A percentile compares a stretch with the other conserved stretches of the same genome.
Conservation (phyloP, 2,113 vertebrate genomes). For the Mionectes macconnelli region DNA sequence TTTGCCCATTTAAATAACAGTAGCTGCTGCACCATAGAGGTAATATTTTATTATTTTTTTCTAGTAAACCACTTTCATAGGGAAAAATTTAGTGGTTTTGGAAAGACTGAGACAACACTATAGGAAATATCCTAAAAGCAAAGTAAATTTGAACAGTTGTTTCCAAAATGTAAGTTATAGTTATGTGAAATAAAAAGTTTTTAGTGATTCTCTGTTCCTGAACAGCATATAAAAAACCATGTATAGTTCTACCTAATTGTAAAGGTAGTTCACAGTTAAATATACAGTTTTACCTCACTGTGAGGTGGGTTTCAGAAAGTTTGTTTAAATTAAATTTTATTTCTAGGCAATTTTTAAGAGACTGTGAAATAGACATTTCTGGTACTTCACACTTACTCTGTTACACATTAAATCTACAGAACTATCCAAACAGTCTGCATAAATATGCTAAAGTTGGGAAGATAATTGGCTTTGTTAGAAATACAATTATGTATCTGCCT, state of each 20-base stretch:
- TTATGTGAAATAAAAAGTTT: background rate
- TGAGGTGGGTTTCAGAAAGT: background rate
- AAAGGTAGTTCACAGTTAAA: background rate
- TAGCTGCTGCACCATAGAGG: background rate
- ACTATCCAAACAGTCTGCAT: background rate
- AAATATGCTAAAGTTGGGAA: slow-evolving; percentile 13
- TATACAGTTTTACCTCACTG: background rate
- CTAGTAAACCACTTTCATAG: background rate
- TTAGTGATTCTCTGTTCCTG: background rate
- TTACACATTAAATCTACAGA: background rate
- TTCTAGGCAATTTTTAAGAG: background rate
- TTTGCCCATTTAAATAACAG: background rate
- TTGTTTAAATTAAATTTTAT: background rate
- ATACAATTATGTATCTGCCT: slow-evolving; percentile 4
- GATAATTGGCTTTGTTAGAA: slow-evolving; percentile 41
- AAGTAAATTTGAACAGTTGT: background rate
- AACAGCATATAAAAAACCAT: background rate
- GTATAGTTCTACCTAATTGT: background rate
- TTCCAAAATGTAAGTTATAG: background rate
- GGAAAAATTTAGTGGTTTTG: background rate
- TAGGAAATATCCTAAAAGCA: background rate
- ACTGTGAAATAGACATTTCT: background rate
- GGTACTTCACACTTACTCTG: background rate
- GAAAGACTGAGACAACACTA: background rate
- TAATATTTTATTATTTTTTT: background rate